These are phyloP conservation scores for Sardina pilchardus DNA, from an alignment of 2,113 vertebrate genomes.

Conservation along the genomic window DNA sequence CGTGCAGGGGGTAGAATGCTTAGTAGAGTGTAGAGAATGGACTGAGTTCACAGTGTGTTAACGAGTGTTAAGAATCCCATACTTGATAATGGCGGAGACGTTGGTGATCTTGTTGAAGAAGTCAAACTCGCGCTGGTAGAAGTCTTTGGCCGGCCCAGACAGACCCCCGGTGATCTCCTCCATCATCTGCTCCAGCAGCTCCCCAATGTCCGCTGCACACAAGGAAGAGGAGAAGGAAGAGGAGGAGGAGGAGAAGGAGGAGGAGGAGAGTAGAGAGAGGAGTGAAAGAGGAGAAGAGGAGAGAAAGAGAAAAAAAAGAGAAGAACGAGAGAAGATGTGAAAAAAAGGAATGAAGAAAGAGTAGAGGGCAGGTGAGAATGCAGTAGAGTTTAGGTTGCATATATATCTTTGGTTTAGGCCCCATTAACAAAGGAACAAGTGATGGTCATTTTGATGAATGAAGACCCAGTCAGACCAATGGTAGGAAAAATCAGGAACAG, in stretches of 20 bases:
- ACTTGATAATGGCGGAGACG: slow-evolving; percentile 92
- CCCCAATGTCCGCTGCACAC: slow-evolving; percentile 84
- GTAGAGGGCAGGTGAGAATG: not conserved
- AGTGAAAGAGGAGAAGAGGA: not conserved
- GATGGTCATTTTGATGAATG: too few species aligned
- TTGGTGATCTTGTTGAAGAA: slow-evolving; percentile 96
- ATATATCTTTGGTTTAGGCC: too few species aligned
- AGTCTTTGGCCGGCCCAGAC: slow-evolving; percentile 90
- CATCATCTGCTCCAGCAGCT: slow-evolving; percentile 86
- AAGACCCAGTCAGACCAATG: too few species aligned
- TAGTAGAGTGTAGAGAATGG: not conserved
- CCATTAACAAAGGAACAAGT: not conserved
- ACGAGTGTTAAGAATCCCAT: slow-evolving; percentile 40
- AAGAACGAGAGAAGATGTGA: not conserved
- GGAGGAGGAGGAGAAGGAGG: not conserved
- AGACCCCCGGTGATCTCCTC: slow-evolving; percentile 87
- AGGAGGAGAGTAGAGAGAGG: not conserved
- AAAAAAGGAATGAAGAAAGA: not conserved
- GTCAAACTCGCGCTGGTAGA: slow-evolving; percentile 91
- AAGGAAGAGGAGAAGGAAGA: not conserved
- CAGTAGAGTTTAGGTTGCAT: not conserved
- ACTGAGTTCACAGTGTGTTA: too few species aligned
- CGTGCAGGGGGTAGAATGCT: not conserved
- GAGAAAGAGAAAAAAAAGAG: not conserved
- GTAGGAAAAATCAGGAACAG: too few species aligned